A percentile compares a stretch with the other conserved stretches of the same genome.
Evolutionary conservation across 1,140 invertebrate genomes (phyloP).

Genomic region (Trachelipus rathkii): DNA sequence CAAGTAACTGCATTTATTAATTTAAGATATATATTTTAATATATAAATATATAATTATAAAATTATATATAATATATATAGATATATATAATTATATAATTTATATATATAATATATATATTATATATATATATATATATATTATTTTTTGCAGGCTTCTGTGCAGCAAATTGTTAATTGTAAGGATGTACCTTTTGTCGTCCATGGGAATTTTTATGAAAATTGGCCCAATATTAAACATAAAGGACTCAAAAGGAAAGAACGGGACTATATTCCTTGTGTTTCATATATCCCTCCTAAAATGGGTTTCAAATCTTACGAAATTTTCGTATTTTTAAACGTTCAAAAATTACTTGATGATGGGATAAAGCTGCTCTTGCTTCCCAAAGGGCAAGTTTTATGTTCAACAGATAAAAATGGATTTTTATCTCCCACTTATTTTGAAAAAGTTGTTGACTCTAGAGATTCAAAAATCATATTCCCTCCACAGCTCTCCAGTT

Average conservation of each 20-base stretch:
- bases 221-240: background rate
- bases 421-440: conserved; percentile 19
- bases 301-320: background rate
- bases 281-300: background rate
- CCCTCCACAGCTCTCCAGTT: background rate
- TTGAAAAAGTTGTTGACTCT: conserved; percentile 26
- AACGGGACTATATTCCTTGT: background rate
- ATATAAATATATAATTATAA: background rate
- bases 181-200: background rate
- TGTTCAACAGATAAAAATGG: conserved; percentile 21
- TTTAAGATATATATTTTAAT: background rate
- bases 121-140: conserved; percentile 8
- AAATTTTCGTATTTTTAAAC: background rate
- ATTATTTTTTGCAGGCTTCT: background rate
- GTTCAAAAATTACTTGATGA: background rate
- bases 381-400: conserved; percentile 25
- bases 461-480: conserved; percentile 21
- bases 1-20: too few relatives aligned
- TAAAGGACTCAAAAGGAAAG: background rate
- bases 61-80: background rate
- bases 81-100: background rate
- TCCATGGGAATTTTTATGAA: background rate
- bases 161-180: background rate
- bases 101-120: conserved; percentile 11
- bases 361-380: conserved; percentile 16